Conservation (phyloP, 2,888 invertebrate genomes). For the Pseudanteris insignis region DNA sequence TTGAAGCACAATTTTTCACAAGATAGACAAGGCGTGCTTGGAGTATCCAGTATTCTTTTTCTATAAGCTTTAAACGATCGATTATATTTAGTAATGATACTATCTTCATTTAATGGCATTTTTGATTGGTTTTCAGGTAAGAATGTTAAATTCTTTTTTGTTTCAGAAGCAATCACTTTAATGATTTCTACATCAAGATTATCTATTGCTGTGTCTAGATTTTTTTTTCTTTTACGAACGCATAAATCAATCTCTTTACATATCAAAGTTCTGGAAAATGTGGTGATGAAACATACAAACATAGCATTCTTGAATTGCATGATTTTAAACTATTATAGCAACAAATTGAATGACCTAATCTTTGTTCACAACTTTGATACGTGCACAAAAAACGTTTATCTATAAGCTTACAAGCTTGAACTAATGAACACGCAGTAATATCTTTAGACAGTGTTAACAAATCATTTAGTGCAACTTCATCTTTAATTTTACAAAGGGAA, state of each 20-base stretch:
- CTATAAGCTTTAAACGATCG: not conserved
- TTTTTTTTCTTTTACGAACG: constrained; percentile 7
- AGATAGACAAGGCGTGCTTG: constrained; percentile 8
- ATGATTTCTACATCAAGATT: constrained; percentile 8
- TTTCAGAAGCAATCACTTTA: constrained; percentile 3
- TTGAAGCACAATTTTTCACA: constrained; percentile 18
- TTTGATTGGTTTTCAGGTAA: not conserved
- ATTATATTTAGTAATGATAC: not conserved
- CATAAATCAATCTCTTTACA: constrained; percentile 11
- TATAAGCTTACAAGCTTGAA: not conserved
- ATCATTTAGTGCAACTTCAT: not conserved
- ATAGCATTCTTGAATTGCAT: constrained; percentile 1
- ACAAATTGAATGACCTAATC: constrained; percentile 21
- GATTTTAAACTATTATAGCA: constrained; percentile 1
- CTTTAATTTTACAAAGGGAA: constrained; percentile 1
- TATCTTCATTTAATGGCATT: not conserved
- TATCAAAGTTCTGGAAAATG: constrained; percentile 12
- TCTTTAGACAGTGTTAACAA: not conserved
- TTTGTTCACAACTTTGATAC: not conserved
- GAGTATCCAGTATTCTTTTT: constrained; percentile 12
- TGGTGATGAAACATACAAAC: constrained; percentile 6
- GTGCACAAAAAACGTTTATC: constrained; percentile 2
- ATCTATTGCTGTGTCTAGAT: constrained; percentile 15
- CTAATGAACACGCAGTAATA: not conserved
- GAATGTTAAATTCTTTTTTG: constrained; percentile 1